A percentile compares a stretch with the other conserved stretches of the same genome.
Conservation (phyloP, 2,888 invertebrate genomes). For the Monochamus alternatus region DNA sequence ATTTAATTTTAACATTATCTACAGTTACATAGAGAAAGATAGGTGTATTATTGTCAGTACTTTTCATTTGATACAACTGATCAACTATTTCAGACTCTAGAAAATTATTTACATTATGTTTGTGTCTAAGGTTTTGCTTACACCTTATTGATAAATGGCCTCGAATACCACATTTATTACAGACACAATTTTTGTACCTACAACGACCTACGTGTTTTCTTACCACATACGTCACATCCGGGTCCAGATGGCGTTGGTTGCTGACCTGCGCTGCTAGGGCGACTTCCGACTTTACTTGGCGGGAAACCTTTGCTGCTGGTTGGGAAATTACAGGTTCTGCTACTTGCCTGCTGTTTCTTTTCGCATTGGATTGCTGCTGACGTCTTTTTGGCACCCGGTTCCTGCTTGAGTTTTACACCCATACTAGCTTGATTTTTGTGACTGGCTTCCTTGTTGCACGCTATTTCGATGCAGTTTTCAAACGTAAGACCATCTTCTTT, state of each 20-base stretch:
- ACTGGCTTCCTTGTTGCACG: conserved; percentile 21
- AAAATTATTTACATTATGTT: too few relatives aligned
- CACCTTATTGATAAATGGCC: conserved; percentile 11
- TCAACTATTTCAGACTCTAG: too few relatives aligned
- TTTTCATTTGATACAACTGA: too few relatives aligned
- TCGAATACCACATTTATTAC: neutral
- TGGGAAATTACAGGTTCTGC: neutral
- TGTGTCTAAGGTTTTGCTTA: too few relatives aligned
- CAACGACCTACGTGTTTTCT: neutral
- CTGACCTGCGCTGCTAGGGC: neutral
- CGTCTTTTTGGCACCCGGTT: neutral
- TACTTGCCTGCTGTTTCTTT: neutral
- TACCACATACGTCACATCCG: conserved; percentile 1
- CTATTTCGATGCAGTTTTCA: conserved; percentile 14
- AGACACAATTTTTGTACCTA: neutral
- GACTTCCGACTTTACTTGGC: too few relatives aligned
- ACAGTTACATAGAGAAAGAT: too few relatives aligned
- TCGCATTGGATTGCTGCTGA: neutral
- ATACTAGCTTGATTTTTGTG: neutral
- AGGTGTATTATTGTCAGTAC: too few relatives aligned
- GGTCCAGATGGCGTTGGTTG: neutral
- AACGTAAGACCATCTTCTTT: conserved; percentile 14
- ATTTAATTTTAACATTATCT: too few relatives aligned
- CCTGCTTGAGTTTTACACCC: neutral
- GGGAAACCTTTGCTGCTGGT: neutral